phyloP scores from a whole-genome alignment of 2,888 invertebrate genomes.

The Brenthis ino region DNA sequence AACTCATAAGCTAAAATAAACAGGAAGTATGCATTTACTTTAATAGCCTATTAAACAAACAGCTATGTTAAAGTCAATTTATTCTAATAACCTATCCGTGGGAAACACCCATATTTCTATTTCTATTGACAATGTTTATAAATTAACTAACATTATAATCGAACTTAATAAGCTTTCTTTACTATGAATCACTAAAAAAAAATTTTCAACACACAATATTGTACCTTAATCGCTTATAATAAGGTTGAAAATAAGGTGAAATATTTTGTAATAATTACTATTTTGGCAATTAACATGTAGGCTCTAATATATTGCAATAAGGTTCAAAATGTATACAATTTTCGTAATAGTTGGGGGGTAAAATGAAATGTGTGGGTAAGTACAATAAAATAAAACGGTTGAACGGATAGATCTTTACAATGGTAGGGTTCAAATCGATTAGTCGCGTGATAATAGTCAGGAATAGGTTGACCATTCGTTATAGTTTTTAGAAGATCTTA shows the following conservation, averaged over 20 bases:
- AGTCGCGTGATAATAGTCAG: conserved; percentile 70
- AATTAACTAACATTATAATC: conserved; percentile 66
- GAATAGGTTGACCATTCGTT: conserved; percentile 44
- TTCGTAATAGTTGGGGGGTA: conserved; percentile 51
- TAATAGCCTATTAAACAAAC: conserved; percentile 26
- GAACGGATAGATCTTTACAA: conserved; percentile 67
- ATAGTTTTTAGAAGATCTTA: background rate
- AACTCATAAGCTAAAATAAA: background rate
- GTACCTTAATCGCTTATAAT: conserved; percentile 36
- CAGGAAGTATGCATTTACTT: conserved; percentile 16
- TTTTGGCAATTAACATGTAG: conserved; percentile 3
- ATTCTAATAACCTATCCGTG: conserved; percentile 26
- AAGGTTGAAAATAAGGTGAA: conserved; percentile 17
- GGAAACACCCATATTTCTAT: conserved; percentile 39
- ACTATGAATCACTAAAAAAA: conserved; percentile 25
- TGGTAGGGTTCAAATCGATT: conserved; percentile 77
- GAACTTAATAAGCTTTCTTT: conserved; percentile 24
- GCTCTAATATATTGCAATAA: conserved; percentile 9
- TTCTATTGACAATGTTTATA: conserved; percentile 52
- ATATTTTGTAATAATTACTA: conserved; percentile 5
- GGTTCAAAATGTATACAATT: conserved; percentile 4
- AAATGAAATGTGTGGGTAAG: conserved; percentile 65
- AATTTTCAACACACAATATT: conserved; percentile 20
- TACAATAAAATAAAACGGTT: conserved; percentile 78
- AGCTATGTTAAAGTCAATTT: conserved; percentile 28